These are phyloP conservation scores for Rattus norvegicus DNA, from an alignment of 2,113 vertebrate species.

Conservation along the genomic window DNA sequence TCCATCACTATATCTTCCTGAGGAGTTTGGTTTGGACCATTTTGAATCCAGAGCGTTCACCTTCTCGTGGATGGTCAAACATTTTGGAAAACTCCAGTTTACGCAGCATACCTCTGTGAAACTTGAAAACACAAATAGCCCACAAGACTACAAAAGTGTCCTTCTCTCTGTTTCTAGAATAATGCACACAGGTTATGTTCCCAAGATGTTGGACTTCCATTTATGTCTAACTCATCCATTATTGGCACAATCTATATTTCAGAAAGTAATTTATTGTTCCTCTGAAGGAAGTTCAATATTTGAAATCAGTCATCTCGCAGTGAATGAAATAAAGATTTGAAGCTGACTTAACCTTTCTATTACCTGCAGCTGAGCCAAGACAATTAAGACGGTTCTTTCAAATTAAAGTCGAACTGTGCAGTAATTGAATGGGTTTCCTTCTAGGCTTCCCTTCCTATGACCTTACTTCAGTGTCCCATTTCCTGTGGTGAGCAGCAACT, in stretches of 20 bases:
- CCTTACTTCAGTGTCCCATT: not conserved
- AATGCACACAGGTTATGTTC: not conserved
- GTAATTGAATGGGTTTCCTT: slow-evolving; percentile 29
- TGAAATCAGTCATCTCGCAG: slow-evolving; percentile 71
- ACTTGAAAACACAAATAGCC: not conserved
- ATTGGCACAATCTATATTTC: slow-evolving; percentile 59
- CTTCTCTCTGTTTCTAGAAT: not conserved
- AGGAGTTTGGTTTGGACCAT: not conserved
- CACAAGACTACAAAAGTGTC: not conserved
- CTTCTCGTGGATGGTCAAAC: accelerated
- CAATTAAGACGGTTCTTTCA: slow-evolving; percentile 37
- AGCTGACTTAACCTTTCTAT: slow-evolving; percentile 66
- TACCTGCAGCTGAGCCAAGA: slow-evolving; percentile 21
- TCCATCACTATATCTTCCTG: not conserved
- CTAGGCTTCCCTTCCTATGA: slow-evolving; percentile 14
- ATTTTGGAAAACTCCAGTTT: not conserved
- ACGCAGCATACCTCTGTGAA: accelerated
- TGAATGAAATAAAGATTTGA: slow-evolving; percentile 65
- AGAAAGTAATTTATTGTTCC: slow-evolving; percentile 60
- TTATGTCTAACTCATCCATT: slow-evolving; percentile 51
- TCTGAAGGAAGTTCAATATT: slow-evolving; percentile 68
- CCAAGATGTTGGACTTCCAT: slow-evolving; percentile 50
- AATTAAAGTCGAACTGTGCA: slow-evolving; percentile 33
- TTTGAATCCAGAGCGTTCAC: not conserved
- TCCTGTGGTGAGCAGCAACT: not conserved